Evolutionary conservation across 2,888 invertebrate species (phyloP), one percentile per base, ranked within the genome.

Genomic region (Lymantria dispar): DNA sequence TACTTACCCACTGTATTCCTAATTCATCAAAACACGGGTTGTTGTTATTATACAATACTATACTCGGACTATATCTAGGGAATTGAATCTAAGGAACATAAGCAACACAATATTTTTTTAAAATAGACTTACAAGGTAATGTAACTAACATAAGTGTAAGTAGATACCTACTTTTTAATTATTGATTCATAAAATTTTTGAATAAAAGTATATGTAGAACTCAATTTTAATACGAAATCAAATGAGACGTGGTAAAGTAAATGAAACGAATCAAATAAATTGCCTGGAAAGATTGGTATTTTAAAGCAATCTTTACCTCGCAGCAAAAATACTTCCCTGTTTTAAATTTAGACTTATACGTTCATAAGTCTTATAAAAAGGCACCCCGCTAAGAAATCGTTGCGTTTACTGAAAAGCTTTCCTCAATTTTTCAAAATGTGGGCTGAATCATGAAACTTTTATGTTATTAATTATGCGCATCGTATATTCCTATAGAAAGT

Each of bases 381-480:
- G 33, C 29, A 43, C 30, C 33, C 41, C 41, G 8, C 38, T 38
- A 54, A 53, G 58, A 52, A 56, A 60, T 64, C 49, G 50, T 9
- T 56, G 54, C 44, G 50, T 63, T 60, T 46, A 51, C 37, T 46
- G 43, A 57, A 61, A 22, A 5, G 56, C 52, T 41, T 48, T 44
- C 42, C 57, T 55, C 61, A 60, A 64, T 69, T 64, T 56, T 54
- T 70, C 64, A 63, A 68, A 58, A 50, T 48, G 54, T 51, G 43
- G 42, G 53, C 49, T 58, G 67, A 68, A 70, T 69, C 66, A 64
- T 60, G 63, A 63, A 63, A 58, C 64, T 51, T 22, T 59, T 62
- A 51, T 42, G 64, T 67, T 60, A 77, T 76, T 71, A 71, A 70
- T 76, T 75, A 66, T 62, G 54, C 55, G 60, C 58, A 22, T 62